Conservation (phyloP, 2,113 vertebrate genomes). For the Oncorhynchus keta region DNA sequence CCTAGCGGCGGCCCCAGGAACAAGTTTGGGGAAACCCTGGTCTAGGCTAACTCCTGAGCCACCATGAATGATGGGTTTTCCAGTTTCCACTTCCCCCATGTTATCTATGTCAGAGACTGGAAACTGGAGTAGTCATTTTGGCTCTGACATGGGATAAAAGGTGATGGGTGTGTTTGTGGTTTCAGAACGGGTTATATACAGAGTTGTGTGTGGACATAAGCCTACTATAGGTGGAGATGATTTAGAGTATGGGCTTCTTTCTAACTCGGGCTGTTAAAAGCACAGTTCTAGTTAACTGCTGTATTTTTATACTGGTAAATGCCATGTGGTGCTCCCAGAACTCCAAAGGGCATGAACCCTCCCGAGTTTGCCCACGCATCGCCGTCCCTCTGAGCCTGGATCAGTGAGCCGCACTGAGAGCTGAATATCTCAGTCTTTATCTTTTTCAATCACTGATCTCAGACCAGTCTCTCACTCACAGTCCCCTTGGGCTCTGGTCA, state of each 20-base stretch:
- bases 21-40: too few relatives aligned
- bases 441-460: background rate
- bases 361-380: background rate
- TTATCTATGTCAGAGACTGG: background rate
- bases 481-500: background rate
- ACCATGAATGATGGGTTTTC: slow-evolving; percentile 33
- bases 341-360: background rate
- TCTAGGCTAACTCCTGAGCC: slow-evolving; percentile 47
- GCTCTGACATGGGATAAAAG: background rate
- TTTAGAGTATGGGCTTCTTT: background rate
- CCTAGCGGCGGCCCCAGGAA: too few relatives aligned
- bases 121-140: background rate
- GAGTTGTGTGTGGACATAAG: background rate
- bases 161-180: background rate
- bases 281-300: slow-evolving; percentile 2
- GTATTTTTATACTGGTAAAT: slow-evolving; percentile 8
- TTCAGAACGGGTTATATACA: background rate
- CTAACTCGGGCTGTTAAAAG: background rate
- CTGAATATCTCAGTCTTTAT: background rate
- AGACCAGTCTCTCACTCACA: background rate
- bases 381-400: background rate
- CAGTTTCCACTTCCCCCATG: background rate
- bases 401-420: background rate
- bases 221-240: background rate
- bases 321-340: background rate